These are phyloP conservation scores for Catharus ustulatus DNA, from an alignment of 2,797 vertebrate genomes.

Conservation along the genomic window DNA sequence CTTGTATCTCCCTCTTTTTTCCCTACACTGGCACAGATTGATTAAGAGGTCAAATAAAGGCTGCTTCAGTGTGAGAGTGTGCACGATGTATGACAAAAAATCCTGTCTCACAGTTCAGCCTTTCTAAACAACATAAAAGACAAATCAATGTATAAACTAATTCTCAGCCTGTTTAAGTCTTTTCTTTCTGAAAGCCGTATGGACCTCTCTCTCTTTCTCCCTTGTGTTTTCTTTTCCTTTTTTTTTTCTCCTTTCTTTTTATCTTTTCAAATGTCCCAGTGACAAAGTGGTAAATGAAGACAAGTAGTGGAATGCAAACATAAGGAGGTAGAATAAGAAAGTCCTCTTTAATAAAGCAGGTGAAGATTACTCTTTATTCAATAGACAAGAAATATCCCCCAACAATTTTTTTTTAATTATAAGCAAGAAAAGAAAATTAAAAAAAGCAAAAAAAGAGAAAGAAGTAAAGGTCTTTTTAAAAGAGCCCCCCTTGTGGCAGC, in stretches of 20 bases:
- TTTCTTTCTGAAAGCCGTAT: slow-evolving; percentile 36
- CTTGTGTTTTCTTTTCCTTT: neutral
- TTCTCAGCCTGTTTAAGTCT: slow-evolving; percentile 39
- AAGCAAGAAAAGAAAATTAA: neutral
- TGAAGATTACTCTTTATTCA: neutral
- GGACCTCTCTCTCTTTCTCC: neutral
- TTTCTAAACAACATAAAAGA: slow-evolving; percentile 65
- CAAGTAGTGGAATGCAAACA: neutral
- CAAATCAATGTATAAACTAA: slow-evolving; percentile 72
- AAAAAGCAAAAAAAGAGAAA: no score
- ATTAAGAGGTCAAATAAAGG: slow-evolving; percentile 81
- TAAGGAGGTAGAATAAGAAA: neutral
- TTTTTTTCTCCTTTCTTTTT: neutral
- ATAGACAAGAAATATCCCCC: neutral
- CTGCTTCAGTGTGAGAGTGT: slow-evolving; percentile 49
- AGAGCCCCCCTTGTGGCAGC: neutral
- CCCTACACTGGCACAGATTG: slow-evolving; percentile 64
- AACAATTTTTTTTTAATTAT: neutral
- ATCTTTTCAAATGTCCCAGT: neutral
- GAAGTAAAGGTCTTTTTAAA: neutral
- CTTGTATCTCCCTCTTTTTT: slow-evolving; percentile 58
- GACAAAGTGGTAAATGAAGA: neutral
- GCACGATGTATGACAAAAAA: slow-evolving; percentile 70
- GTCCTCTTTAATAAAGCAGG: neutral
- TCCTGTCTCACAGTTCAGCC: slow-evolving; percentile 60